Base-by-base conservation (phyloP, 2,888 invertebrate genomes). In the Hirtodrosophila alboralis region DNA sequence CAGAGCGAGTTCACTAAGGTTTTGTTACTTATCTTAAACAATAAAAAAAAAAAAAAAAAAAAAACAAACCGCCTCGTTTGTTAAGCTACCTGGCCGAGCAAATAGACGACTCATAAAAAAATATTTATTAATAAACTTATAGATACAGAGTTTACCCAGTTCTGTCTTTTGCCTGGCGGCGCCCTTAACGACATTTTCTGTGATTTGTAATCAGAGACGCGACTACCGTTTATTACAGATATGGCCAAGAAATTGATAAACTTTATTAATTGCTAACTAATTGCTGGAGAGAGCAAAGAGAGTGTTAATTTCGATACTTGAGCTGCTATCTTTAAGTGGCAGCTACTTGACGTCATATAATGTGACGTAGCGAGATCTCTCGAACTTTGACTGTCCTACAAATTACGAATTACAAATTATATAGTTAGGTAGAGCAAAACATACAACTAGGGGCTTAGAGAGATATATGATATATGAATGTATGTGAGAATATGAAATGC, bases 251-350 rank as follows among this genome's bases (percentile, higher is more conserved):
- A 31, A 30, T 48, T 48, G 44, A 31, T 62, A 52, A 68, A 58
- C 38, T 75, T 73, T 78, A 81, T 81, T 81, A 78, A 78, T 78
- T 60, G 73, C 41, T 60, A 59, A 44, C 63, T 78, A 78, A 78
- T 78, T 78, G 57, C 66, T 31, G 21, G 31, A 52, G 0, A n/a
- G 28, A n/a, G n/a, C n/a, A n/a, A 23, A 23, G 54, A 13, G 31
- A n/a, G 30, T n/a, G 18, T 10, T 21, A 13, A 34, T 34, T 7
- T 6, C 28, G 10, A 38, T 33, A 30, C 28, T 23, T 8, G 36
- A 31, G 27, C 16, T 21, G 44, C 37, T 67, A 59, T 53, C 67
- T 43, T 38, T 21, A 23, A 67, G 69, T 48, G 63, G 40, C 58
- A 23, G 31, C 45, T 37, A 67, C 60, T 45, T 43, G 48, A 47